Base-by-base conservation (phyloP, 2,113 vertebrate species). In the Seriola dumerili region DNA sequence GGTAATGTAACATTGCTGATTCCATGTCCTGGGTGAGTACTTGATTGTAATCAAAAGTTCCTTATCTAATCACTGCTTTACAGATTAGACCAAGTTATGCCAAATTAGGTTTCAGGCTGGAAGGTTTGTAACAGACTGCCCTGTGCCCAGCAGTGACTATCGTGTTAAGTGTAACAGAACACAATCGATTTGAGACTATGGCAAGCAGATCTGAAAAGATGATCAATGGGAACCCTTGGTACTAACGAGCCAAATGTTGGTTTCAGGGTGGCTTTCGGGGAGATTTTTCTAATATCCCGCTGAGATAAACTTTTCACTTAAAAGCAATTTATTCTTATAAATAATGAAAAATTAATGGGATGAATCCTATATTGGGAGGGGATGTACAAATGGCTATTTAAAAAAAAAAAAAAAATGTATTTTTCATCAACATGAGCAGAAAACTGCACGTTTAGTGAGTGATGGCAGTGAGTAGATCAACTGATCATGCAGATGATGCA, bases 1-100 rank as follows among this genome's bases (percentile, higher is more conserved):
- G 16, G 21, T 7, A 34, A 57, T 81, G 64, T 58, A 76, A 76
- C 66, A 68, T 52, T 11, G 71, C 62, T 73, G 34, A 79, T 72
- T 74, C 36, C 40, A 42, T 42, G 75, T 85, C 78, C 83, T 67
- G 48, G 14, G 71, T 81, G 80, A 81, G 81, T 85, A 44, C 54
- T 72, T 85, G 66, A 83, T 77, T 87, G 44, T 73, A 81, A 83
- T 87, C 65, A 83, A 68, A 84, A 76, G 52, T 44, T 50, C 21
- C 58, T 62, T 54, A 84, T 82, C 55, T 82, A 81, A 90, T 87
- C 81, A 76, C 46, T 46, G 38, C 71, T 65, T 66, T 67, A 63
- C 46, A 80, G 65, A 82, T 84, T 61, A 73, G 29, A 78, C 44
- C 14, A 77, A 87, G 76, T 76, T 52, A 83, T 48, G 42, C 48